These are phyloP conservation scores for Tachystola acroxantha DNA, from an alignment of 2,888 invertebrate genomes.

Conservation along the genomic window DNA sequence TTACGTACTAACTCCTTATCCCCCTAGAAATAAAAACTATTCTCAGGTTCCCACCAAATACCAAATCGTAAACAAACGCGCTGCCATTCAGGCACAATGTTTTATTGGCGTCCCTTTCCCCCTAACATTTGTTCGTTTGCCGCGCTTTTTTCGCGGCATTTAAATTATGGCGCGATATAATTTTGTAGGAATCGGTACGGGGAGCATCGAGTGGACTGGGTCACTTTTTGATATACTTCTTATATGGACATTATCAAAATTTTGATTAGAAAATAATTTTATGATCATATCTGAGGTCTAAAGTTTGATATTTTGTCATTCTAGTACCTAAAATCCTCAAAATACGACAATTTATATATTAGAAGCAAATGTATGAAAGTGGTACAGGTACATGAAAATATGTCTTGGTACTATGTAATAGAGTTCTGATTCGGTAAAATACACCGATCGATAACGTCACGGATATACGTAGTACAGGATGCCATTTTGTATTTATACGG, in stretches of 20 bases:
- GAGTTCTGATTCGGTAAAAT: constrained; percentile 28
- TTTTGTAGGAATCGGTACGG: constrained; percentile 60
- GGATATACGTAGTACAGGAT: constrained; percentile 74
- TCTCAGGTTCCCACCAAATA: constrained; percentile 54
- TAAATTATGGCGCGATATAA: constrained; percentile 70
- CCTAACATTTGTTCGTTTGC: constrained; percentile 47
- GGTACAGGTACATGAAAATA: constrained; percentile 20
- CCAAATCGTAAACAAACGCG: constrained; percentile 74
- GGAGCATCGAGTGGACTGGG: constrained; percentile 59
- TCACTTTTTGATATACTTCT: constrained; percentile 73
- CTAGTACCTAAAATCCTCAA: constrained; percentile 36
- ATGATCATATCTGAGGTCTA: constrained; percentile 19
- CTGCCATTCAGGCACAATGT: constrained; percentile 57
- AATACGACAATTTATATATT: constrained; percentile 50
- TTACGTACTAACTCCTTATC: constrained; percentile 60
- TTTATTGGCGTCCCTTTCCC: constrained; percentile 76
- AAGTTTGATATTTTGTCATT: constrained; percentile 30
- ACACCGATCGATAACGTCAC: constrained; percentile 39
- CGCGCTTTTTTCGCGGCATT: constrained; percentile 77
- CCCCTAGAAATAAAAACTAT: constrained; percentile 64
- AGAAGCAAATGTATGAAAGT: constrained; percentile 60
- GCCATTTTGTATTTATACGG: constrained; percentile 33
- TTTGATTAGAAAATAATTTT: constrained; percentile 37
- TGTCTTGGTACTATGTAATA: constrained; percentile 10
- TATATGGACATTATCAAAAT: constrained; percentile 43